Base-by-base conservation (phyloP, 2,797 vertebrate species). In the Moxostoma hubbsi region DNA sequence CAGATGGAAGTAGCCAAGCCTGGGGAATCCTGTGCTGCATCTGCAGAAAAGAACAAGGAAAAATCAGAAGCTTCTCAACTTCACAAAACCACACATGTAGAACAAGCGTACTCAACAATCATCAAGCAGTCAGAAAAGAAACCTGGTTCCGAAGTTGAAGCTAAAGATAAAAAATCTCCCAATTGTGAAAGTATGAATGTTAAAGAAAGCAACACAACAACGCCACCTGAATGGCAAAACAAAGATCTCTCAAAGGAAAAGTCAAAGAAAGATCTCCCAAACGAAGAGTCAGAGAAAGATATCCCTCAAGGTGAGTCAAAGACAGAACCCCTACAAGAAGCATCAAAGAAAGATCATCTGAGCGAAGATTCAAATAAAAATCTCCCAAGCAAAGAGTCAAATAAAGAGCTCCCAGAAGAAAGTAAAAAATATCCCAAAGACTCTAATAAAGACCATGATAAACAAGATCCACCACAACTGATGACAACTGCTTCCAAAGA, bases 61-160 rank as follows among this genome's bases (percentile, higher is more conserved):
- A 80, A 5, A 5, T 1, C 8, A 10, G 58, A 68, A 6, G 2
- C 49, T 49, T 63, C 36, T 16, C 59, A 58, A 49, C 55, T 13
- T 36, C 86, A 84, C 58, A 78, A 80, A 58, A 80, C 83, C 80
- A 82, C 6, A n/a, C 4, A n/a, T 4, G 64, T 15, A 18, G 57
- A 74, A 53, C 49, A 65, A 7, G 81, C 86, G 53, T 66, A 70
- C 7, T 18, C 62, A 49, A 6, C 70, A 80, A 7, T 36, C 36
- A 70, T 10, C 50, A 12, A 59, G 7, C 1, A 11, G n/a, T 77
- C 57, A 54, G 36, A 77, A 62, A 77, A 63, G n/a, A 24, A 24
- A 16, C 18, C 8, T 59, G 46, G 13, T 59, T 24, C 47, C 51
- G 9, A 53, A 77, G 24, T 13, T 8, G 4, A 46, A 54, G n/a